Evolutionary conservation across 2,888 invertebrate species (phyloP).

Genomic region (Prostheceraeus crozeri): DNA sequence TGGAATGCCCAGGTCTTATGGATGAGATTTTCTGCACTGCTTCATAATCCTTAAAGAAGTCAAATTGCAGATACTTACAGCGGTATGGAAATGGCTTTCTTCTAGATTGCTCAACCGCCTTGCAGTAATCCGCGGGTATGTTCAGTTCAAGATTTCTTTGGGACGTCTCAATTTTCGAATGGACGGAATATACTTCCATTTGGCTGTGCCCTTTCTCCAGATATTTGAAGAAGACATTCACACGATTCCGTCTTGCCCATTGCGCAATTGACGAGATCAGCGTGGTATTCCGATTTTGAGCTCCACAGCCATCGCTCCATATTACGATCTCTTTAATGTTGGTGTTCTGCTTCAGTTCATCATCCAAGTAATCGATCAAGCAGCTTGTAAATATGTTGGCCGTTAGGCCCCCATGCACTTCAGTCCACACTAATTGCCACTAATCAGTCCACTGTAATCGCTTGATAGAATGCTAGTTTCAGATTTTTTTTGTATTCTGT

Average conservation of each 20-base stretch:
- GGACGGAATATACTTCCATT: slow-evolving; percentile 10
- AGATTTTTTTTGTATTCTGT: no score
- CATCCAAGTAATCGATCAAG: background rate
- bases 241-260: slow-evolving; percentile 1
- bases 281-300: slow-evolving; percentile 16
- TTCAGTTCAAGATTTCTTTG: slow-evolving; percentile 2
- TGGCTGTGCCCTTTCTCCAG: slow-evolving; percentile 5
- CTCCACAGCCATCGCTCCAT: slow-evolving; percentile 17
- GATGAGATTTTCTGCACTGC: background rate
- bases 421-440: no score
- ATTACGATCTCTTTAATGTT: slow-evolving; percentile 1
- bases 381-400: slow-evolving; percentile 1
- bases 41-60: slow-evolving; percentile 11
- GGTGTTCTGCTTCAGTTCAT: background rate
- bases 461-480: no score
- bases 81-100: background rate
- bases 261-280: background rate
- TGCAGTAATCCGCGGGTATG: background rate
- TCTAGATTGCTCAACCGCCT: background rate
- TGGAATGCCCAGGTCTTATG: background rate
- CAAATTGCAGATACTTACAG: slow-evolving; percentile 10
- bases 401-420: background rate
- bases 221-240: slow-evolving; percentile 15
- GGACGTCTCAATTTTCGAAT: background rate
- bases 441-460: no score